Conservation (phyloP, 1,140 invertebrate species). For the Neoseiulus cucumeris region DNA sequence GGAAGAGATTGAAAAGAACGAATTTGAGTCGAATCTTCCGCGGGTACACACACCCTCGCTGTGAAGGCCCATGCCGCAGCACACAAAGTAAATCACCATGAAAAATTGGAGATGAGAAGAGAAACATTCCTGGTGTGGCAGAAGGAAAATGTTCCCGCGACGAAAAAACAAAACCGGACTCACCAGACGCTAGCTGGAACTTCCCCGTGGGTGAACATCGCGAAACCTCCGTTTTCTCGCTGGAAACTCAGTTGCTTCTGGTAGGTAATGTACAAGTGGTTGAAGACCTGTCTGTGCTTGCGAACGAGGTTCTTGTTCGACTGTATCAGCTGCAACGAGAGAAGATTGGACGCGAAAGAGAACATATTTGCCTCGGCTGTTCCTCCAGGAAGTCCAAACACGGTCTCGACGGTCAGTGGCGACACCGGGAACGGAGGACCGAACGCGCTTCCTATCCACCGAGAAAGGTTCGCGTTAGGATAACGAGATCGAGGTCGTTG, state of each 20-base stretch:
- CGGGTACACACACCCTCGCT: too few relatives aligned
- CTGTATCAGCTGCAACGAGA: neutral
- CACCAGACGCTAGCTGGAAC: neutral
- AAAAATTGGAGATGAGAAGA: too few relatives aligned
- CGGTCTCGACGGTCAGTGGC: neutral
- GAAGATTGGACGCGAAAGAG: neutral
- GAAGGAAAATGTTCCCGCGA: too few relatives aligned
- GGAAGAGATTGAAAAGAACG: too few relatives aligned
- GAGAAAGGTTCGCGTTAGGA: neutral
- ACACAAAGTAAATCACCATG: too few relatives aligned
- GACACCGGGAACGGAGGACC: neutral
- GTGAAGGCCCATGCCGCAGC: too few relatives aligned
- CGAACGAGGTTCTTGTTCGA: constrained; percentile 8
- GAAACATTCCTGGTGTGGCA: too few relatives aligned
- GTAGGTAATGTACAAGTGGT: neutral
- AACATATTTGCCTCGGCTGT: constrained; percentile 8
- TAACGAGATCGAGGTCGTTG: neutral
- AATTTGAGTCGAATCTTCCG: too few relatives aligned
- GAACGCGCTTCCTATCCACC: neutral
- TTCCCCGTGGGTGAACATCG: constrained; percentile 3
- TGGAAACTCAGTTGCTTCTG: neutral
- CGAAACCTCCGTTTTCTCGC: neutral
- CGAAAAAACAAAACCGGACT: neutral
- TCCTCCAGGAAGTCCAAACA: constrained; percentile 2
- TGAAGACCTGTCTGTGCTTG: neutral